Conservation (phyloP, 2,113 vertebrate genomes). For the Eira barbara region DNA sequence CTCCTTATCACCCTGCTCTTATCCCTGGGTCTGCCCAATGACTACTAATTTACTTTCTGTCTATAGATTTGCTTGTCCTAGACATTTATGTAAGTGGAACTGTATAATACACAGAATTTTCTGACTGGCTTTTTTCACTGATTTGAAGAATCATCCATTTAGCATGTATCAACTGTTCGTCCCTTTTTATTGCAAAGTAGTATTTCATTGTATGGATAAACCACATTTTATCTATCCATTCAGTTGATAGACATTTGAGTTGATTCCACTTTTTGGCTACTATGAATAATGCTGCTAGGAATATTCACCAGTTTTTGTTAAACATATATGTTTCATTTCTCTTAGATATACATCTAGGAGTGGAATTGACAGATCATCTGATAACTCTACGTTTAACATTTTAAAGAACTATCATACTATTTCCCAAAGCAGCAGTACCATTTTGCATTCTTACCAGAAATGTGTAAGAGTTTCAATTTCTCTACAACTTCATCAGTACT, state of each 20-base stretch:
- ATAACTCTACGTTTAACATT: background rate
- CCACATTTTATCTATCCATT: background rate
- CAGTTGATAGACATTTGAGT: background rate
- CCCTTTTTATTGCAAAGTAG: background rate
- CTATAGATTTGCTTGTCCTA: no score
- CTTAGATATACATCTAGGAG: background rate
- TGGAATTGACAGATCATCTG: background rate
- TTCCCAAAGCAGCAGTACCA: background rate
- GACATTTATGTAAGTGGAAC: background rate
- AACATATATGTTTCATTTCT: background rate
- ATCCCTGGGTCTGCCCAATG: background rate
- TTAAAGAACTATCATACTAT: background rate
- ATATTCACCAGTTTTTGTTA: background rate
- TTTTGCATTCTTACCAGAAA: background rate
- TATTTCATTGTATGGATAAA: background rate
- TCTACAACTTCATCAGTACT: background rate
- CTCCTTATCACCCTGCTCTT: background rate
- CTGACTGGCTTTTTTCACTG: no score
- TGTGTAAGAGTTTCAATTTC: background rate
- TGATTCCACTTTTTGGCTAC: background rate
- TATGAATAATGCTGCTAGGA: background rate
- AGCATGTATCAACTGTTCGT: no score
- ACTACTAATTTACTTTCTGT: no score
- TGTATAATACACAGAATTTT: no score
- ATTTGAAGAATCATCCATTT: no score